These are phyloP conservation scores for Melanophora roralis DNA, from an alignment of 2,888 invertebrate species.

Conservation along the genomic window DNA sequence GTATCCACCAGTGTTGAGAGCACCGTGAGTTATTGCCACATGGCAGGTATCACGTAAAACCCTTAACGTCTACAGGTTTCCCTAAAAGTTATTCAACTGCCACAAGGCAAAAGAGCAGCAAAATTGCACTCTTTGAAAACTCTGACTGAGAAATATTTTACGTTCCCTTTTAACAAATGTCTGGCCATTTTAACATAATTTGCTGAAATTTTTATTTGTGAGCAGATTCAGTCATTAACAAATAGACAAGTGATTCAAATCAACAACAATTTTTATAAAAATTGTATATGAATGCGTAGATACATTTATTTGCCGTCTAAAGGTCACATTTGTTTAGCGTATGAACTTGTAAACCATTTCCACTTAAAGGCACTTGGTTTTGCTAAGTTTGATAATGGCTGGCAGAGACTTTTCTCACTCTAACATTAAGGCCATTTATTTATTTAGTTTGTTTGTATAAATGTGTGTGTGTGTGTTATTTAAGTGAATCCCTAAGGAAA, in stretches of 20 bases:
- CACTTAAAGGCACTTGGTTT: slow-evolving; percentile 49
- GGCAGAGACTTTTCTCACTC: background rate
- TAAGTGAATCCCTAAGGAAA: slow-evolving; percentile 70
- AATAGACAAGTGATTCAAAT: slow-evolving; percentile 51
- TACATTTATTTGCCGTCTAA: slow-evolving; percentile 55
- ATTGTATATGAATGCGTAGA: slow-evolving; percentile 64
- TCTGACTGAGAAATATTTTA: slow-evolving; percentile 12
- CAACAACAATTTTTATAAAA: slow-evolving; percentile 22
- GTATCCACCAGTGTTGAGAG: no score
- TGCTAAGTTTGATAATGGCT: slow-evolving; percentile 35
- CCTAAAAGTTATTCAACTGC: no score
- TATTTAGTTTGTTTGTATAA: background rate
- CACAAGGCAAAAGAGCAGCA: no score
- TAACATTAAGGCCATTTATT: slow-evolving; percentile 34
- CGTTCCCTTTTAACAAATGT: slow-evolving; percentile 18
- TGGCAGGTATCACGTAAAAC: no score
- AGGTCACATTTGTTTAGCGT: slow-evolving; percentile 73
- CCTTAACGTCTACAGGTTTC: no score
- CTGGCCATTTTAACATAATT: slow-evolving; percentile 10
- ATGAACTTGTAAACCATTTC: slow-evolving; percentile 53
- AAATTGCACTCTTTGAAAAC: background rate
- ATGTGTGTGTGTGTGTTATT: slow-evolving; percentile 5
- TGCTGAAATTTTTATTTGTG: slow-evolving; percentile 34
- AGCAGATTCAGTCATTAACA: slow-evolving; percentile 46
- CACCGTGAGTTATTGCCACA: no score